phyloP scores from a whole-genome alignment of 2,797 vertebrate genomes.

The Sorex maritimensis region DNA sequence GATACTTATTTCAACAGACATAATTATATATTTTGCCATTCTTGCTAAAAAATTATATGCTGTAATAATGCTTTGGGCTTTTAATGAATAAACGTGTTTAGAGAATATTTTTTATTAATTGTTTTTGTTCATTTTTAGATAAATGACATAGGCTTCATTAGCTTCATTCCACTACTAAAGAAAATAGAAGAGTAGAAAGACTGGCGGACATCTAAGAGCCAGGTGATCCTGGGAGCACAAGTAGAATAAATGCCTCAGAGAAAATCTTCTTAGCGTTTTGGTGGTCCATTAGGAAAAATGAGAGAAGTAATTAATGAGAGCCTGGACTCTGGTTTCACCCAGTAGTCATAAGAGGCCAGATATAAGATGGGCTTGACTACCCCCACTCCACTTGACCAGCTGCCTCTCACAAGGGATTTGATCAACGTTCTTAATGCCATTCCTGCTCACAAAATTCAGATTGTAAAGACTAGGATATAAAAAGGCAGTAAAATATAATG shows the following conservation, averaged over 20 bases:
- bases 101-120: background rate
- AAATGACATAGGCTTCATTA: background rate
- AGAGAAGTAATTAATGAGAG: background rate
- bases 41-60: background rate
- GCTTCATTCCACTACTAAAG: background rate
- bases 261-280: background rate
- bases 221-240: background rate
- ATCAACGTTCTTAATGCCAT: background rate
- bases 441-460: background rate
- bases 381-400: no score
- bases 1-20: background rate
- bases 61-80: background rate
- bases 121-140: background rate
- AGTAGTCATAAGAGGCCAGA: no score
- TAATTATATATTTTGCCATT: background rate
- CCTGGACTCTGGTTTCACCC: background rate
- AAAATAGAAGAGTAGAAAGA: conserved; percentile 30
- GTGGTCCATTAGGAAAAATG: background rate
- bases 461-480: background rate
- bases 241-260: background rate
- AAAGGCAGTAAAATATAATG: background rate
- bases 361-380: background rate
- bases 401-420: background rate
- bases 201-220: background rate
- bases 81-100: background rate